phyloP scores from a whole-genome alignment of 2,888 invertebrate species.

The Heliconius cydno region DNA sequence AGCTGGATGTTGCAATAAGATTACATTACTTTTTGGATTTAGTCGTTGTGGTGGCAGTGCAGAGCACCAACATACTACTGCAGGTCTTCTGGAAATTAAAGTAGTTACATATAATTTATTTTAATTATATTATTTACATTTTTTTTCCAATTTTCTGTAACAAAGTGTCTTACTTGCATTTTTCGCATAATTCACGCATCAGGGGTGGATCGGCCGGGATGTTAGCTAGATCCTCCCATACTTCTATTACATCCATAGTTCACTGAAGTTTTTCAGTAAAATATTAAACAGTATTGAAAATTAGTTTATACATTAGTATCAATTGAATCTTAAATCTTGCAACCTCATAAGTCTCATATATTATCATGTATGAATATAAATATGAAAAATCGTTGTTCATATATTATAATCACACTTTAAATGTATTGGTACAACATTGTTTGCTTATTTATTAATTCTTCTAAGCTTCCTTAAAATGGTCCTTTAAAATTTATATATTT shows the following conservation, averaged over 20 bases:
- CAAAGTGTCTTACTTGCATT: constrained; percentile 86
- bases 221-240: constrained; percentile 88
- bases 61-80: constrained; percentile 94
- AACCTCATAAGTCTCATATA: background rate
- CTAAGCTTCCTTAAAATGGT: background rate
- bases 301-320: background rate
- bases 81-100: constrained; percentile 87
- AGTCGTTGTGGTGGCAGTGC: constrained; percentile 89
- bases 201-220: constrained; percentile 90
- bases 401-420: constrained; percentile 1
- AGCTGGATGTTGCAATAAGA: constrained; percentile 95
- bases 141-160: background rate
- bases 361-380: background rate
- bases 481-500: background rate
- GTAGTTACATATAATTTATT: background rate
- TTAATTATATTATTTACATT: background rate
- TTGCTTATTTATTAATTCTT: background rate
- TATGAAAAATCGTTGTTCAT: background rate
- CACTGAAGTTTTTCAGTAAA: background rate
- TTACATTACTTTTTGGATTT: constrained; percentile 87
- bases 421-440: background rate
- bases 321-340: background rate
- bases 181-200: constrained; percentile 87
- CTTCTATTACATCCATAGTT: constrained; percentile 73
- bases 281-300: background rate